Evolutionary conservation across 2,113 vertebrate species (phyloP).

Genomic region (Aythya baeri): DNA sequence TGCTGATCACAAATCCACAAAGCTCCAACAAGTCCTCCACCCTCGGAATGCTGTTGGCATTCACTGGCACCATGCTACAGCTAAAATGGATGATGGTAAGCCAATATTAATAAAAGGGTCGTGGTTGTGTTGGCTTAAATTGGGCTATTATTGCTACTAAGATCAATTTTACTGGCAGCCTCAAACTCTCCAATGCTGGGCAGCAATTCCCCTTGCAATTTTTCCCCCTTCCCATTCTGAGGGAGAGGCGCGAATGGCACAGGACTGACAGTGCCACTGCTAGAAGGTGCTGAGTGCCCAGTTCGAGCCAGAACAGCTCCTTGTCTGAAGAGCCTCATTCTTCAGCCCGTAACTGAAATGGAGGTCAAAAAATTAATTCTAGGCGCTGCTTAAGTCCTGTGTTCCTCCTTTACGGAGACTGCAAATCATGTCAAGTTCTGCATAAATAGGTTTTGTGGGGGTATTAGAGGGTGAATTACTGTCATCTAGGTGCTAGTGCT

Average conservation of each 20-base stretch:
- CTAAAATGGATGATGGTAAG: background rate
- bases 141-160: background rate
- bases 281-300: background rate
- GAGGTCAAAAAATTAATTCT: constrained; percentile 61
- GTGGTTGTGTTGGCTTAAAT: background rate
- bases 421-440: constrained; percentile 63
- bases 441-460: constrained; percentile 56
- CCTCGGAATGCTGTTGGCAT: background rate
- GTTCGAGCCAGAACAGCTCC: background rate
- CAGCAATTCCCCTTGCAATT: constrained; percentile 1
- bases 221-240: background rate
- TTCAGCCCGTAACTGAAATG: constrained; percentile 40
- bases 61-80: background rate
- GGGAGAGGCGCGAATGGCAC: background rate
- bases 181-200: background rate
- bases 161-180: background rate
- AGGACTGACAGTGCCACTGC: background rate
- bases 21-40: background rate
- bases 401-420: background rate
- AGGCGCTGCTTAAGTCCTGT: constrained; percentile 6
- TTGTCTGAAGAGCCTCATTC: constrained; percentile 12
- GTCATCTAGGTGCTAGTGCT: constrained; percentile 49
- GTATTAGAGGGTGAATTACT: constrained; percentile 57
- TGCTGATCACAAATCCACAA: background rate
- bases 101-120: background rate